Conservation (phyloP, 2,113 vertebrate genomes). For the Dipodomys spectabilis region DNA sequence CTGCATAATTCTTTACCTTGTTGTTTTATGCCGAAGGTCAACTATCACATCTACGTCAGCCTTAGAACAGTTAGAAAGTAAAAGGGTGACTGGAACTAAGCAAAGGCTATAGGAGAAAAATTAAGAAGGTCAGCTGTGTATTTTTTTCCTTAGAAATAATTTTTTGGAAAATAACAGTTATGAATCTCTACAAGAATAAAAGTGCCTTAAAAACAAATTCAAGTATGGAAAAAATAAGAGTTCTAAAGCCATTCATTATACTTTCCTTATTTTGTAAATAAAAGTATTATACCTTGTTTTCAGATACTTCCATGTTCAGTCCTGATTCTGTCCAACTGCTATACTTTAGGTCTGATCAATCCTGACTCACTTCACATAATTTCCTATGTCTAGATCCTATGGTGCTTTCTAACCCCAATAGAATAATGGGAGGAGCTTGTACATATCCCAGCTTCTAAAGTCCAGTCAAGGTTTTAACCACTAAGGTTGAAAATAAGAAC, state of each 20-base stretch:
- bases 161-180: slow-evolving; percentile 16
- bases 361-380: not conserved
- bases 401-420: not conserved
- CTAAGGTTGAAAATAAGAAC: not conserved
- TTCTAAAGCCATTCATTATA: slow-evolving; percentile 51
- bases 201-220: slow-evolving; percentile 33
- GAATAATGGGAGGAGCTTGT: not conserved
- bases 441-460: not conserved
- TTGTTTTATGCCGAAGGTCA: slow-evolving; percentile 94
- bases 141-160: slow-evolving; percentile 6
- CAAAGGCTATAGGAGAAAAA: slow-evolving; percentile 90
- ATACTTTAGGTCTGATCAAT: not conserved
- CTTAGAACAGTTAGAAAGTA: slow-evolving; percentile 95
- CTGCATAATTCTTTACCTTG: slow-evolving; percentile 87
- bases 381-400: not conserved
- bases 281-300: not conserved
- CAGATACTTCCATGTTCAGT: not conserved
- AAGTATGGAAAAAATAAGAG: not conserved
- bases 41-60: slow-evolving; percentile 95
- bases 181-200: not conserved
- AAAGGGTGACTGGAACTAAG: slow-evolving; percentile 95
- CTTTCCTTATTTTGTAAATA: slow-evolving; percentile 14
- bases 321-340: not conserved
- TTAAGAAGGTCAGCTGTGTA: not conserved
- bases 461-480: not conserved